Base-by-base conservation (phyloP, 2,797 vertebrate species). In the Tadarida brasiliensis region DNA sequence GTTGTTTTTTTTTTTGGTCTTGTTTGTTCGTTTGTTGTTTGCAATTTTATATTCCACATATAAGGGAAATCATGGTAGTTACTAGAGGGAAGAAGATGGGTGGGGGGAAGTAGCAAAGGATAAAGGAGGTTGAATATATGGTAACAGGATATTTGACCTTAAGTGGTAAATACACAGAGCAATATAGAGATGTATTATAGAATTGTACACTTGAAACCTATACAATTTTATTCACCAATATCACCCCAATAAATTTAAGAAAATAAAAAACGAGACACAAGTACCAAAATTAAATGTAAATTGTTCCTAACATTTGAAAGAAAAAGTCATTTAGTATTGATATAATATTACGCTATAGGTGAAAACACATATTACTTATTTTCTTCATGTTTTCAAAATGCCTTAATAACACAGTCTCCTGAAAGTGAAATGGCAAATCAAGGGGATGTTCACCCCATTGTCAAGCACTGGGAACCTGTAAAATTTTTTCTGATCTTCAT, bases 401-500 rank as follows among this genome's bases (percentile, higher is more conserved):
- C 35, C 95, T 88, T 87, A 67, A 68, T 39, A 54, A 96, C 30
- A 77, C 30, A 77, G 30, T 85, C 17, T 1, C 0, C 28, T 26
- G 4, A 77, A 1, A n/a, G 44, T 49, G 19, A 22, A 83, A 2
- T 63, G 76, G 56, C 57, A 28, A 96, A 94, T 97, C 89, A 89
- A 90, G 94, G 94, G 88, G 83, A 94, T 68, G 35, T 1, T 12
- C 61, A 49, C 57, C 33, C 28, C 0, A 0, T 95, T 5, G 28
- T 8, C 65, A 97, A 97, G 73, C 96, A 96, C 89, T 95, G 96
- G 94, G 97, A 97, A 94, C 30, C 61, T 87, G 74, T 12, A 5
- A 82, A 82, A 65, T 86, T 30, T 71, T 97, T 93, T 98, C 96
- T 98, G 93, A 98, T 98, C 96, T 92, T 98, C 84, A 97, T 97